Conservation (phyloP, 2,888 invertebrate species). For the Timema podura region DNA sequence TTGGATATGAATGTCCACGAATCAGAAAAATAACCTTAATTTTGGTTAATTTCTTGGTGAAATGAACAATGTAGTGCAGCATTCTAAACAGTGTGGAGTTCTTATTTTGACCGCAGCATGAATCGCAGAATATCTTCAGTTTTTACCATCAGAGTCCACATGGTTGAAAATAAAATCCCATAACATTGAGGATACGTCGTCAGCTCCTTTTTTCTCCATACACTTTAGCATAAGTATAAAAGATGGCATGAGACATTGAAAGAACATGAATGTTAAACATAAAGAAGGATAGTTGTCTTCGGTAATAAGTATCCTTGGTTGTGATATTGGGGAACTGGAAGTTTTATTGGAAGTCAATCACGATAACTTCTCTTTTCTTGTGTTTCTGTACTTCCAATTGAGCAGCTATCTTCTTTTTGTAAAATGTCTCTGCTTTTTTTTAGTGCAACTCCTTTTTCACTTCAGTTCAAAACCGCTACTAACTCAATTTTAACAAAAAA, state of each 20-base stretch:
- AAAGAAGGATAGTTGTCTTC: not conserved
- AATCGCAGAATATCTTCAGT: not conserved
- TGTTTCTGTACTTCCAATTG: not conserved
- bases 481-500: too few species aligned
- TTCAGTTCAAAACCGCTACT: too few species aligned
- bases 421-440: not conserved
- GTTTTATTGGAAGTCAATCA: not conserved
- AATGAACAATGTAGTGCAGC: conserved; percentile 9
- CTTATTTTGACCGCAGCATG: conserved; percentile 5
- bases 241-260: not conserved
- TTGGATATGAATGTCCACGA: conserved; percentile 18
- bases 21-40: conserved; percentile 9
- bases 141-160: not conserved
- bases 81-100: not conserved
- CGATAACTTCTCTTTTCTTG: not conserved
- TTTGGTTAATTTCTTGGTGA: conserved; percentile 3
- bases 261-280: conserved; percentile 3
- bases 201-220: conserved; percentile 6
- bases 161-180: conserved; percentile 11
- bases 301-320: not conserved
- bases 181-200: conserved; percentile 9
- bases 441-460: not conserved
- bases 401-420: not conserved
- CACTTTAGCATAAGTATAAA: not conserved
- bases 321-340: conserved; percentile 4